Conservation (phyloP, 2,113 vertebrate species). For the Plecotus auritus region DNA sequence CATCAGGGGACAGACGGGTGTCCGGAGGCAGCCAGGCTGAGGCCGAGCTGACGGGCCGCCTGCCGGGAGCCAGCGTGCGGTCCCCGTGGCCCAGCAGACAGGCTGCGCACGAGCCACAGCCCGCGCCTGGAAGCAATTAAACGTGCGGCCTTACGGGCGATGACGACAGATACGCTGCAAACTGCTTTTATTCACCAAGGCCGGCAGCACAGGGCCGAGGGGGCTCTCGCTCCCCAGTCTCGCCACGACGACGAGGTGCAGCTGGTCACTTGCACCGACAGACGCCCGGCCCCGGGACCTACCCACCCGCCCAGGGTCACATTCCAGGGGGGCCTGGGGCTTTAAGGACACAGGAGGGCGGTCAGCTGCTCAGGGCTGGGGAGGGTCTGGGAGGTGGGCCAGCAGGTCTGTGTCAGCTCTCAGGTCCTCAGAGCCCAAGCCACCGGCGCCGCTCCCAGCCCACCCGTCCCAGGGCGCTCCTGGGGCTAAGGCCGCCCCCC, state of each 20-base stretch:
- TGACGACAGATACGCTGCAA: neutral
- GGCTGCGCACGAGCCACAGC: neutral
- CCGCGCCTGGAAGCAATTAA: neutral
- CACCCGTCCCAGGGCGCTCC: too few species aligned
- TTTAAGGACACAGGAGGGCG: neutral
- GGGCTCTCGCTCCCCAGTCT: too few species aligned
- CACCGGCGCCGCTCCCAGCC: too few species aligned
- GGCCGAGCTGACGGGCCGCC: neutral
- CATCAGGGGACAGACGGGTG: neutral
- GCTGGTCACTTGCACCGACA: too few species aligned
- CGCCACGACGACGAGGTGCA: rapidly evolving
- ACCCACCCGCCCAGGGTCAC: neutral
- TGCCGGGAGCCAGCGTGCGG: too few species aligned
- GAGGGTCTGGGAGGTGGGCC: neutral
- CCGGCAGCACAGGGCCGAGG: rapidly evolving
- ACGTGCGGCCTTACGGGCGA: rapidly evolving
- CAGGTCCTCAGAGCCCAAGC: neutral
- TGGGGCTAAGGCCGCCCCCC: too few species aligned
- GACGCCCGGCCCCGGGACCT: too few species aligned
- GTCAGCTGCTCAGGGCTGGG: neutral
- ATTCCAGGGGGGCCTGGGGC: neutral
- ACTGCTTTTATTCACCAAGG: neutral
- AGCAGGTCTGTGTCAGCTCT: neutral
- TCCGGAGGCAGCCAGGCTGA: neutral
- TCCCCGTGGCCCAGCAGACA: neutral